phyloP scores from a whole-genome alignment of 2,888 invertebrate species.

The Pharmacophagus antenor region DNA sequence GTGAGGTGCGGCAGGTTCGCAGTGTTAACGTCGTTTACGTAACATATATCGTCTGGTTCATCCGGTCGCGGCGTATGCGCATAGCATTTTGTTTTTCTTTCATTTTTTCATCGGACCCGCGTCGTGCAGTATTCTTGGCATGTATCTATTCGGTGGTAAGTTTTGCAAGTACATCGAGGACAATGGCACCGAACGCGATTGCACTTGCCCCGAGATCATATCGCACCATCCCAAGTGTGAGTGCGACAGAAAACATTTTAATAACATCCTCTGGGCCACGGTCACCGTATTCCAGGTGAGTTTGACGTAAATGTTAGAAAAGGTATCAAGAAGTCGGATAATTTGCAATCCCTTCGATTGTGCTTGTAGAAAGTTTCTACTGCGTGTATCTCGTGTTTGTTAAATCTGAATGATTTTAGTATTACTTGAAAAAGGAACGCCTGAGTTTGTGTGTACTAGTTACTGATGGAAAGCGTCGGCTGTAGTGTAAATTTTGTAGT shows the following conservation, averaged over 20 bases:
- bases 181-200: constrained; percentile 90
- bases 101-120: constrained; percentile 73
- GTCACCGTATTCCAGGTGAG: constrained; percentile 99
- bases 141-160: constrained; percentile 99
- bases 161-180: constrained; percentile 98
- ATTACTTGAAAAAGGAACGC: background rate
- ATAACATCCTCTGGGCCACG: constrained; percentile 98
- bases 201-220: constrained; percentile 95
- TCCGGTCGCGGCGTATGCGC: constrained; percentile 74
- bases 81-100: constrained; percentile 79
- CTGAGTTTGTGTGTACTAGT: constrained; percentile 25
- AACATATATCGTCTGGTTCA: constrained; percentile 59
- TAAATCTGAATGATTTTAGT: constrained; percentile 24
- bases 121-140: constrained; percentile 96
- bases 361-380: constrained; percentile 58
- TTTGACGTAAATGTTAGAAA: constrained; percentile 61
- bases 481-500: constrained; percentile 31
- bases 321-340: constrained; percentile 66
- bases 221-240: constrained; percentile 94
- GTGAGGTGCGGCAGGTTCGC: constrained; percentile 44
- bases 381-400: constrained; percentile 66
- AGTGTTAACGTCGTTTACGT: constrained; percentile 72
- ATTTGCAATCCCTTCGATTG: constrained; percentile 73
- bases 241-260: constrained; percentile 99
- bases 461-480: constrained; percentile 38